Base-by-base conservation (phyloP, 2,888 invertebrate species). In the Lapara coniferarum region DNA sequence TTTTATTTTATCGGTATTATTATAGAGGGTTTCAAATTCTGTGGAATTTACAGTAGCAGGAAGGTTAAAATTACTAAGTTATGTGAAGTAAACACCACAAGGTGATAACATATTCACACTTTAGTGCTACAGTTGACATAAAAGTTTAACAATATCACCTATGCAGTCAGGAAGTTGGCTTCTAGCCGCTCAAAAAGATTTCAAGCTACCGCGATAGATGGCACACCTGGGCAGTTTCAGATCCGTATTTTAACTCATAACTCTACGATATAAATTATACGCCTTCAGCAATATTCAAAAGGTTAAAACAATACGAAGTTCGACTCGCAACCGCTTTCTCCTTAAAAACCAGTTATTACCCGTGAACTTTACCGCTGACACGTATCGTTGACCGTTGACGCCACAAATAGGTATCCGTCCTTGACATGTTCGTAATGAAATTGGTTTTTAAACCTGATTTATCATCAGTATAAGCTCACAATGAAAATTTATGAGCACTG, bases 141-240 rank as follows among this genome's bases (percentile, higher is more conserved):
- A 44, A 44, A 14, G 44, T 44, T n/a, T 46, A 19, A 16, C 63
- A 19, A 19, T 12, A 46, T 63, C 63, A 63, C 63, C 46, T 49
- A 4, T 10, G 49, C 63, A 63, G 6, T 63, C 13, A 25, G n/a
- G 46, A 63, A 63, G 46, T 63, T 49, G 46, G 63, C 49, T 16
- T 12, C 46, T 46, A 49, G 49, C 19, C 13, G 75, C 71, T 75
- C 75, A 73, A 80, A 74, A 77, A 82, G 87, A 82, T 88, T 80
- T 79, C 73, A 75, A 66, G 71, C 70, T 66, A 52, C 58, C 56
- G 71, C 88, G 82, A 83, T 81, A 91, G 91, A 91, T 91, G 91
- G 89, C 90, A 81, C 70, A 69, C 79, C 75, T 75, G 73, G 83
- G 80, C 69, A 16, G 70, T 66, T 55, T 55, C 55, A 19, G 55